Conservation (phyloP, 1,140 invertebrate genomes). For the Sipha flava region DNA sequence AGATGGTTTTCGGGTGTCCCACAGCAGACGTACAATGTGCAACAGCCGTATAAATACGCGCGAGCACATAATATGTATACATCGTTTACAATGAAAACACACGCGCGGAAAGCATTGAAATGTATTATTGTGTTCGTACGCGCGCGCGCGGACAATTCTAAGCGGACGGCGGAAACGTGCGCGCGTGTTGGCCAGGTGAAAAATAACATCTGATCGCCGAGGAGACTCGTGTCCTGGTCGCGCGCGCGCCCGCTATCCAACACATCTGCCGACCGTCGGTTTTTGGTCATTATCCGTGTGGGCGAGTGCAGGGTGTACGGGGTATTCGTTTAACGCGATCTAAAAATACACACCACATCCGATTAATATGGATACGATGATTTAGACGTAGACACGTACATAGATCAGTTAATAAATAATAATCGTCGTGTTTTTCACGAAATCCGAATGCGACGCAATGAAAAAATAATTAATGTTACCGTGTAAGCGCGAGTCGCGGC, state of each 20-base stretch:
- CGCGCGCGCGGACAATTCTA: background rate
- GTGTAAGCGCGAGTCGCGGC: too few relatives aligned
- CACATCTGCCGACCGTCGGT: background rate
- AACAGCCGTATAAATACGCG: too few relatives aligned
- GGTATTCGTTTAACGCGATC: background rate
- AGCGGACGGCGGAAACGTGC: background rate
- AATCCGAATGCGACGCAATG: too few relatives aligned
- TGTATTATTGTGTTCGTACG: background rate
- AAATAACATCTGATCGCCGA: conserved; percentile 7
- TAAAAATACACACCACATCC: too few relatives aligned
- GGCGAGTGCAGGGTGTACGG: background rate
- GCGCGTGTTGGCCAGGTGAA: background rate
- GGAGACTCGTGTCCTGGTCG: background rate
- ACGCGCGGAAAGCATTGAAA: background rate
- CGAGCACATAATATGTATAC: background rate
- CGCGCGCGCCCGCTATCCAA: background rate
- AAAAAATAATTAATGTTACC: too few relatives aligned
- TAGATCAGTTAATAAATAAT: too few relatives aligned
- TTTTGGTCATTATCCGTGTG: background rate
- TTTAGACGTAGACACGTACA: too few relatives aligned
- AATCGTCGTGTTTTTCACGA: too few relatives aligned
- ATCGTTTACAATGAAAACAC: background rate
- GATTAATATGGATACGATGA: too few relatives aligned
- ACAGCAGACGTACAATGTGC: background rate
- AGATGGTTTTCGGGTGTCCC: background rate